These are phyloP conservation scores for Drosophila punjabiensis DNA, from an alignment of 1,140 invertebrate species.

Conservation along the genomic window DNA sequence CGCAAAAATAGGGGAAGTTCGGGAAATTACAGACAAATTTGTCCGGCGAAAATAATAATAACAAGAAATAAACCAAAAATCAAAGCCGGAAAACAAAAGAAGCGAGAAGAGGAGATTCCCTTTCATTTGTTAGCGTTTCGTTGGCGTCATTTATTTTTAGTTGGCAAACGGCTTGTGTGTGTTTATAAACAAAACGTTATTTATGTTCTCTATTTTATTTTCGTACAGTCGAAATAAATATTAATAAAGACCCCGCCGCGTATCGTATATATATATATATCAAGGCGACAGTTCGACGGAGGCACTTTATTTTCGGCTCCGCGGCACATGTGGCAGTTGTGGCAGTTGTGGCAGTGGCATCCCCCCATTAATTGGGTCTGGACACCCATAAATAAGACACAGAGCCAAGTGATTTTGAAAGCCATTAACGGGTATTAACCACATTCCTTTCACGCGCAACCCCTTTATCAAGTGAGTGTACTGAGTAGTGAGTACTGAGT, in stretches of 20 bases:
- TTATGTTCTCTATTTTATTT: constrained; percentile 68
- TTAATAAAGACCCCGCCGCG: constrained; percentile 57
- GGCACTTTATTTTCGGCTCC: constrained; percentile 56
- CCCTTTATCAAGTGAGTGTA: constrained; percentile 17
- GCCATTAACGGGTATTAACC: constrained; percentile 49
- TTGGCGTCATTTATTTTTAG: constrained; percentile 61
- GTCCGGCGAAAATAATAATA: constrained; percentile 7
- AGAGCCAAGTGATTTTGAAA: constrained; percentile 46
- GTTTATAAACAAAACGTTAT: constrained; percentile 74
- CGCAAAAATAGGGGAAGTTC: constrained; percentile 26
- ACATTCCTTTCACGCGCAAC: constrained; percentile 17
- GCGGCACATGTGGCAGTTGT: constrained; percentile 35
- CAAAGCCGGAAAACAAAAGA: constrained; percentile 31
- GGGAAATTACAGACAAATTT: constrained; percentile 33
- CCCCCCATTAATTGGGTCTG: constrained; percentile 47
- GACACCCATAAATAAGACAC: constrained; percentile 44
- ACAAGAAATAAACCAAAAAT: constrained; percentile 27
- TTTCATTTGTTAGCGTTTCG: constrained; percentile 20
- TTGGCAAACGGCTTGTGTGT: constrained; percentile 54
- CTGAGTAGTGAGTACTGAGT: background rate
- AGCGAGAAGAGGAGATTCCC: constrained; percentile 18
- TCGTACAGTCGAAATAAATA: constrained; percentile 63
- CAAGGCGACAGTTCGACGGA: constrained; percentile 48
- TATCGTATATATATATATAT: constrained; percentile 38
- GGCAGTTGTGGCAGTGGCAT: constrained; percentile 1